Conservation (phyloP, 2,113 vertebrate species). For the Setophaga kirtlandii region DNA sequence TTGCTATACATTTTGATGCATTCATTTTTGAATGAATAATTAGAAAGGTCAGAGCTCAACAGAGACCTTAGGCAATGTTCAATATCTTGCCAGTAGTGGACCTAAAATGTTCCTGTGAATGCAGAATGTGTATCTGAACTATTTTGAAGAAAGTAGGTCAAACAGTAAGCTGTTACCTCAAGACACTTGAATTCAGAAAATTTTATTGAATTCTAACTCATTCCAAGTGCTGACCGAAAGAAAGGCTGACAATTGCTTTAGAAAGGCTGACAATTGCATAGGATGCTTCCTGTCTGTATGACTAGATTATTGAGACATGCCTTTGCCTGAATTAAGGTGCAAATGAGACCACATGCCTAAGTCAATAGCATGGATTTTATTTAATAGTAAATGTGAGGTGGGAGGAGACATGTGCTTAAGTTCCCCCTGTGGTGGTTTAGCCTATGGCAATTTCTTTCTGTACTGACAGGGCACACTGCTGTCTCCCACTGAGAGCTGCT, state of each 20-base stretch:
- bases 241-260: neutral
- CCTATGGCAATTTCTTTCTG: neutral
- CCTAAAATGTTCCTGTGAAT: neutral
- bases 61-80: neutral
- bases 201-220: accelerated
- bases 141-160: neutral
- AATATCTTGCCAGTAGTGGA: neutral
- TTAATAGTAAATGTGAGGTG: neutral
- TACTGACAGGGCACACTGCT: neutral
- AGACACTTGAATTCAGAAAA: neutral
- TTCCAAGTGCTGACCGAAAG: neutral
- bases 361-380: neutral
- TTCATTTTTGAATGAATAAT: neutral
- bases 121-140: neutral
- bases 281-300: neutral
- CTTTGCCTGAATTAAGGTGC: neutral
- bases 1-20: neutral
- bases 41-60: neutral
- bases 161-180: neutral
- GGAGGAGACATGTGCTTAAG: too few relatives aligned
- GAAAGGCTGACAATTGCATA: neutral
- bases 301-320: neutral
- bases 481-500: neutral
- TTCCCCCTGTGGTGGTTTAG: neutral
- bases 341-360: neutral